These are phyloP conservation scores for Brachyopa scutellaris DNA, from an alignment of 2,888 invertebrate species.

Conservation along the genomic window DNA sequence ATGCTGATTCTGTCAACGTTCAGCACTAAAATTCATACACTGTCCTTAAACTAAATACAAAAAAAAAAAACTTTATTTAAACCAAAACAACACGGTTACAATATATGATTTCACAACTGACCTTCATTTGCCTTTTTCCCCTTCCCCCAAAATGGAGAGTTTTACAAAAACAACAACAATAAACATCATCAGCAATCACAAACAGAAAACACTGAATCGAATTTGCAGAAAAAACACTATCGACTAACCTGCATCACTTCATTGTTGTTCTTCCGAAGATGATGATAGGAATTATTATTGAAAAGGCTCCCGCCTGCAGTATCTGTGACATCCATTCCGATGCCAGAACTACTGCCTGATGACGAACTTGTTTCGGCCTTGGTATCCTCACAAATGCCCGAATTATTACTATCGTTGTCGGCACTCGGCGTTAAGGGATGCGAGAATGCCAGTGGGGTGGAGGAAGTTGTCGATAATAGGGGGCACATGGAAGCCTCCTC, in stretches of 20 bases:
- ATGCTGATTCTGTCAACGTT: too few species aligned
- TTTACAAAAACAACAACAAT: background rate
- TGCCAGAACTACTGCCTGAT: conserved; percentile 80
- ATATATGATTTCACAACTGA: too few species aligned
- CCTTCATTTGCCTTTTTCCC: conserved; percentile 59
- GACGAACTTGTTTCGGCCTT: conserved; percentile 79
- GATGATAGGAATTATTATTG: conserved; percentile 79
- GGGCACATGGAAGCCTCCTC: conserved; percentile 87
- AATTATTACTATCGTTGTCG: conserved; percentile 82
- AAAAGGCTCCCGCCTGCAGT: conserved; percentile 77
- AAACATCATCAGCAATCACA: background rate
- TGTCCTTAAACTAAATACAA: too few species aligned
- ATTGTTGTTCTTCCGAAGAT: conserved; percentile 78
- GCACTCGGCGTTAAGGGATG: conserved; percentile 84
- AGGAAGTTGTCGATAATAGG: conserved; percentile 85
- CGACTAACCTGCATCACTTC: conserved; percentile 76
- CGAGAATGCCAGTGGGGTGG: conserved; percentile 84
- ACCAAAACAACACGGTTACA: too few species aligned
- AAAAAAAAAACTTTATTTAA: too few species aligned
- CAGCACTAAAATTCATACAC: too few species aligned
- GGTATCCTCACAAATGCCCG: conserved; percentile 77
- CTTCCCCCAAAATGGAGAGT: background rate
- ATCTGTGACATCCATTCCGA: conserved; percentile 79
- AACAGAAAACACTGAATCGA: background rate
- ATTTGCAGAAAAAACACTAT: background rate